Percentiles rank a stretch among this genome's conserved stretches.
Evolutionary conservation across 2,888 invertebrate species (phyloP).

Genomic region (Liodrosophila aerea): DNA sequence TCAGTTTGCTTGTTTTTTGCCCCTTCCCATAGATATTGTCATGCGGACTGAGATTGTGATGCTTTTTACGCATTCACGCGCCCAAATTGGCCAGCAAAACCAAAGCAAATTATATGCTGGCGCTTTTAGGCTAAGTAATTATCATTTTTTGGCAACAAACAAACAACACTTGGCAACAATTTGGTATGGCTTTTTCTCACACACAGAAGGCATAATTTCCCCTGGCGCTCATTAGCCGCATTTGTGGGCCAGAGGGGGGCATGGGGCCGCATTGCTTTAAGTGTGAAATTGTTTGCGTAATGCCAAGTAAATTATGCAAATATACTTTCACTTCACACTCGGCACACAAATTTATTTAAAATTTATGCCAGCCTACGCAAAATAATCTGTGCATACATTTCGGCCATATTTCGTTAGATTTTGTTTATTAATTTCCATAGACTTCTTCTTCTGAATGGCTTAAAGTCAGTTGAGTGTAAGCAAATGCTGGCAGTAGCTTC

Average conservation of each 20-base stretch:
- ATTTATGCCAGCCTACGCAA: conserved; percentile 7
- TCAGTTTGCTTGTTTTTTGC: conserved; percentile 17
- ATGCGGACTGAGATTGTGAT: conserved; percentile 38
- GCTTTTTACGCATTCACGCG: conserved; percentile 74
- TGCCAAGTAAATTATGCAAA: conserved; percentile 62
- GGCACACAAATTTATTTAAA: conserved; percentile 5
- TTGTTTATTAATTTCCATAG: conserved; percentile 6
- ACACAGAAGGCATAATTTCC: conserved; percentile 61
- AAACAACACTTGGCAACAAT: conserved; percentile 45
- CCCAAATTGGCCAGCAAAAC: conserved; percentile 51
- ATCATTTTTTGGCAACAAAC: conserved; percentile 57
- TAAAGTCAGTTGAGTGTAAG: no score
- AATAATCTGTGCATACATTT: conserved; percentile 11
- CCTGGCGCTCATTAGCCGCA: conserved; percentile 63
- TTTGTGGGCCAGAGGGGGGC: conserved; percentile 15
- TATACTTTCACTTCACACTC: conserved; percentile 30
- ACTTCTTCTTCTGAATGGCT: not conserved
- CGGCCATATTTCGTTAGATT: not conserved
- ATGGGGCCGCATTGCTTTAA: conserved; percentile 40
- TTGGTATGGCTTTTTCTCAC: conserved; percentile 25
- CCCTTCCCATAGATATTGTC: conserved; percentile 27
- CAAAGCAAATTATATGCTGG: conserved; percentile 53
- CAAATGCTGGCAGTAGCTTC: no score
- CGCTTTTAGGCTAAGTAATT: conserved; percentile 64
- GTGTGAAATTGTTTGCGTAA: conserved; percentile 67